Evolutionary conservation across 2,113 vertebrate species (phyloP).

Genomic region (Hydrochoerus hydrochaeris): DNA sequence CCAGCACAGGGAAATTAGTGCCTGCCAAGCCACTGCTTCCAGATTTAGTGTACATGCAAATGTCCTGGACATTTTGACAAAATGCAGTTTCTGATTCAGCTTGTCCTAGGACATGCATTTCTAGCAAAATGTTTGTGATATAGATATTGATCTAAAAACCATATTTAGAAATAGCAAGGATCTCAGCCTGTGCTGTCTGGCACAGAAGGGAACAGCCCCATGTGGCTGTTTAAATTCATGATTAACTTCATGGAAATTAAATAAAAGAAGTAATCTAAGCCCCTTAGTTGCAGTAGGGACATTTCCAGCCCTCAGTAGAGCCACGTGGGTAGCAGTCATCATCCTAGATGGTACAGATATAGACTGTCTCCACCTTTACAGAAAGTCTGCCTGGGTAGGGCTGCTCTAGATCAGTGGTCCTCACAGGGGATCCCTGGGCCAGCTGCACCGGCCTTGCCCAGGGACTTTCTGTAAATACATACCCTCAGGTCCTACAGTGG

Average conservation of each 20-base stretch:
- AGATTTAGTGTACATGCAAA: not conserved
- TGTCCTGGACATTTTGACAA: not conserved
- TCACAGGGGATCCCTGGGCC: not conserved
- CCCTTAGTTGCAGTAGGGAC: not conserved
- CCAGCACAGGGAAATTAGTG: not conserved
- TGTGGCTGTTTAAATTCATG: not conserved
- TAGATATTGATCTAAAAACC: not conserved
- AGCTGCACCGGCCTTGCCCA: not conserved
- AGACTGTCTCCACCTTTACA: not conserved
- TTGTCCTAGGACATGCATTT: not conserved
- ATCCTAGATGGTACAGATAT: not conserved
- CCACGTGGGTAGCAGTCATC: not conserved
- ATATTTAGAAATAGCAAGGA: not conserved
- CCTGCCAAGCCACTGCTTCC: not conserved
- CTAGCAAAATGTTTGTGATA: not conserved
- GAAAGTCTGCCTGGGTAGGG: not conserved
- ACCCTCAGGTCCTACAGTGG: not conserved
- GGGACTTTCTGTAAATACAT: no score
- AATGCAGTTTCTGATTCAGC: not conserved
- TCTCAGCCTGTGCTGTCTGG: not conserved
- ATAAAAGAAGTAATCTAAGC: not conserved
- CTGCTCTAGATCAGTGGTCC: not conserved
- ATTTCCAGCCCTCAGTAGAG: not conserved
- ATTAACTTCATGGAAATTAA: not conserved
- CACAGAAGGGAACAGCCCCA: not conserved